Base-by-base conservation (phyloP, 2,797 vertebrate species). In the Melopsittacus undulatus region DNA sequence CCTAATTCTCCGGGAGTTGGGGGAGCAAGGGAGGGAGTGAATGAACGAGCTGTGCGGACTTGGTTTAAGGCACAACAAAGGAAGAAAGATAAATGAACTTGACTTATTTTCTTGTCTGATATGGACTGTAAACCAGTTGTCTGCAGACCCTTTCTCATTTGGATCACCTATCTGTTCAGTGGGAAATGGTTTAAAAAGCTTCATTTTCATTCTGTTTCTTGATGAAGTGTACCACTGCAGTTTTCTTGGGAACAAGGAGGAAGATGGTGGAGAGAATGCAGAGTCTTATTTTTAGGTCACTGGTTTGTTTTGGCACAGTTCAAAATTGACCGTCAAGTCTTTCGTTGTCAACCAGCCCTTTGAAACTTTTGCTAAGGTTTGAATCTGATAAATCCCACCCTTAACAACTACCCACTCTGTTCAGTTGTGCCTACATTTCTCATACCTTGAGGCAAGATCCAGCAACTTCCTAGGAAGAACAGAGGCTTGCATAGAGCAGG, bases 351-450 rank as follows among this genome's bases (percentile, higher is more conserved):
- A 78, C 36, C 54, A 93, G 43, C 13, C 32, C 57, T 96, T 91
- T 91, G 87, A 96, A 94, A 87, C 23, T 85, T 90, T n/a, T 89
- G n/a, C 46, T 80, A 87, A 83, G 46, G 23, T 78, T 83, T 72
- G 73, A 76, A 78, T 88, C 34, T 83, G 62, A 77, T 45, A 11
- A 73, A 72, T 87, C 38, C 64, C 30, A 42, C 45, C 38, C 62
- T 75, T 62, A 51, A 87, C 54, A 11, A 1, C 17, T 63, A 81
- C n/a, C 30, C 19, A 40, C 26, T 13, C 36, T 51, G 30, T 52
- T 73, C 43, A 30, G 20, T 43, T 22, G 32, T 52, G 34, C 48
- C 42, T 8, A 1, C 18, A 68, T 57, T 83, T 75, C 40, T 89
- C 38, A 15, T 57, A 52, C 34, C 46, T 85, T 38, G 57, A 81